Conservation (phyloP, 2,113 vertebrate genomes). For the Takifugu bimaculatus region DNA sequence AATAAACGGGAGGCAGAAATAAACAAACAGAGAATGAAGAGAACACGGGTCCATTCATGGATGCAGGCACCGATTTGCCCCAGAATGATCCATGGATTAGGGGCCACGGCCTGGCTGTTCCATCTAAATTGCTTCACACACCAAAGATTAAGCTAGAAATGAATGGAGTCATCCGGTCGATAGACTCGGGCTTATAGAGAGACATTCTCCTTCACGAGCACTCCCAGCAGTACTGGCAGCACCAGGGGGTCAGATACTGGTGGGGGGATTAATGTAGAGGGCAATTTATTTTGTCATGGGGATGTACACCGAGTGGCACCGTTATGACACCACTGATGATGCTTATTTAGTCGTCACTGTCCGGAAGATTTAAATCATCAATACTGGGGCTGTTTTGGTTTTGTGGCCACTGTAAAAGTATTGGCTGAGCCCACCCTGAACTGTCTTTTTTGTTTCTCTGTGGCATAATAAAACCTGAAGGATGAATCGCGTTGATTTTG, state of each 20-base stretch:
- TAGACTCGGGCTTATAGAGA: conserved; percentile 28
- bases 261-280: conserved; percentile 15
- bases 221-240: neutral
- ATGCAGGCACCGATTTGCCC: conserved; percentile 33
- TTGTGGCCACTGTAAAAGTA: neutral
- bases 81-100: conserved; percentile 46
- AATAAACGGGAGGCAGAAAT: conserved; percentile 17
- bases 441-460: too few relatives aligned
- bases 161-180: conserved; percentile 33
- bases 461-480: too few relatives aligned
- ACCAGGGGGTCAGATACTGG: conserved; percentile 11
- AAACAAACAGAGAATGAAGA: conserved; percentile 17
- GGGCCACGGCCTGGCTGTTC: conserved; percentile 24
- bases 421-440: too few relatives aligned
- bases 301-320: neutral
- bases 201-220: conserved; percentile 35
- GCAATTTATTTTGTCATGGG: conserved; percentile 7
- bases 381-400: neutral
- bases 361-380: neutral
- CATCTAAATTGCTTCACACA: conserved; percentile 53
- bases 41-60: conserved; percentile 22
- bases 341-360: conserved; percentile 15
- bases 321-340: conserved; percentile 3
- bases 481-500: neutral
- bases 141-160: conserved; percentile 52